phyloP scores from a whole-genome alignment of 2,113 vertebrate species.

The Oryzias celebensis region DNA sequence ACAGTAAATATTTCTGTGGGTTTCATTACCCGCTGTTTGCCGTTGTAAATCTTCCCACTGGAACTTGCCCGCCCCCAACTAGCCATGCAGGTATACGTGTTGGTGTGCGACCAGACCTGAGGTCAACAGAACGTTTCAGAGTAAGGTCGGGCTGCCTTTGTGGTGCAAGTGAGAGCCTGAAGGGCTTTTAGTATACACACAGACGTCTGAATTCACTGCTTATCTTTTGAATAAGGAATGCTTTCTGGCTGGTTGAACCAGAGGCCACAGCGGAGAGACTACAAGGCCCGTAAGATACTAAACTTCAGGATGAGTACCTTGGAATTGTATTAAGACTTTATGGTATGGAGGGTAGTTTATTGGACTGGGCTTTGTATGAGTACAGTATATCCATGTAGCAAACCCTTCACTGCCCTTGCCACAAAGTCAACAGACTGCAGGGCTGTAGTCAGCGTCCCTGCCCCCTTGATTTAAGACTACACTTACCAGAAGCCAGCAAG shows the following conservation, averaged over 20 bases:
- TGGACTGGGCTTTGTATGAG: conserved; percentile 45
- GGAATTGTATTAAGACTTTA: conserved; percentile 52
- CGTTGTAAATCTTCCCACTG: conserved; percentile 65
- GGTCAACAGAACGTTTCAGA: conserved; percentile 8
- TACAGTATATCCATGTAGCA: conserved; percentile 62
- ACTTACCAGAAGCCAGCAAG: conserved; percentile 68
- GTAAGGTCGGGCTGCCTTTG: conserved; percentile 25
- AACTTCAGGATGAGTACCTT: conserved; percentile 41
- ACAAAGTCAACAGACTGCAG: conserved; percentile 78
- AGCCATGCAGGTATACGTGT: conserved; percentile 54
- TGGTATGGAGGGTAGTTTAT: conserved; percentile 55
- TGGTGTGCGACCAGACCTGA: conserved; percentile 10
- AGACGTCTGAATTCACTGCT: conserved; percentile 31
- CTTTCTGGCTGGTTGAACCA: conserved; percentile 15
- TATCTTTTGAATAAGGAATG: conserved; percentile 40
- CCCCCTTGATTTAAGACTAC: conserved; percentile 76
- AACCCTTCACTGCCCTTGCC: conserved; percentile 67
- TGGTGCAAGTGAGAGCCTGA: conserved; percentile 11
- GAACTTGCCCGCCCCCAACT: conserved; percentile 58
- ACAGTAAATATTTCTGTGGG: conserved; percentile 63
- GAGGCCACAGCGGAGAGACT: conserved; percentile 33
- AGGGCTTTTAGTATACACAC: conserved; percentile 4
- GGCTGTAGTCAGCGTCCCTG: conserved; percentile 69
- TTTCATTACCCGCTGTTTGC: conserved; percentile 73
- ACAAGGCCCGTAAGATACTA: conserved; percentile 37